phyloP scores from a whole-genome alignment of 2,888 invertebrate genomes.

The Carcina quercana region DNA sequence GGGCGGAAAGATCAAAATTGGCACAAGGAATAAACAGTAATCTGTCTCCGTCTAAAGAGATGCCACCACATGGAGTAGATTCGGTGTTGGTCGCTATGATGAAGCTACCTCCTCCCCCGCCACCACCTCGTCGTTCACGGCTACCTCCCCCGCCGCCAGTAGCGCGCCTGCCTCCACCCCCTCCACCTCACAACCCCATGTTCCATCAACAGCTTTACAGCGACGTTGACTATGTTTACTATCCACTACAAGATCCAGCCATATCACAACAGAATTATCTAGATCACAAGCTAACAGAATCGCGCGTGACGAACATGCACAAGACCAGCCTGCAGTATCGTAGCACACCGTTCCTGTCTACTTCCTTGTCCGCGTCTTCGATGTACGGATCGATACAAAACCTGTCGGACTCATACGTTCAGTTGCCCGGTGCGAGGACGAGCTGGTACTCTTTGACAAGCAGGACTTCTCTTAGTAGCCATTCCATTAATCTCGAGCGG shows the following conservation, averaged over 20 bases:
- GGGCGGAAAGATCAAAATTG: constrained; percentile 76
- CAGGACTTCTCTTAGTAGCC: constrained; percentile 74
- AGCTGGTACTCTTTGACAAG: constrained; percentile 78
- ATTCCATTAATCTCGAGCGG: constrained; percentile 79
- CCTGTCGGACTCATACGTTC: constrained; percentile 83
- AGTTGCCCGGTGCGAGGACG: constrained; percentile 76
- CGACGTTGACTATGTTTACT: constrained; percentile 94
- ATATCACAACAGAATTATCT: constrained; percentile 93
- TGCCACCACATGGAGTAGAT: constrained; percentile 48
- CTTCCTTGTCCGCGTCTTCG: constrained; percentile 78
- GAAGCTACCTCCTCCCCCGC: constrained; percentile 74
- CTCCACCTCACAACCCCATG: constrained; percentile 88
- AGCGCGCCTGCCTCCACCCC: constrained; percentile 78
- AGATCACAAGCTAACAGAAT: constrained; percentile 88
- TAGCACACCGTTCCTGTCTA: constrained; percentile 86
- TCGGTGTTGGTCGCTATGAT: constrained; percentile 76
- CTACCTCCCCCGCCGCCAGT: constrained; percentile 81
- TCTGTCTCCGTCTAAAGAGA: constrained; percentile 63
- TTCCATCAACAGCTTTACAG: constrained; percentile 93
- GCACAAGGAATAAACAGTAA: constrained; percentile 61
- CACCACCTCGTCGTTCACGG: constrained; percentile 73
- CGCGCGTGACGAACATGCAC: constrained; percentile 76
- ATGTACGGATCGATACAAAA: constrained; percentile 88
- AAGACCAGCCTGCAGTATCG: constrained; percentile 86
- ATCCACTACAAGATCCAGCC: constrained; percentile 91